Conservation (phyloP, 2,113 vertebrate genomes). For the Mobula birostris region DNA sequence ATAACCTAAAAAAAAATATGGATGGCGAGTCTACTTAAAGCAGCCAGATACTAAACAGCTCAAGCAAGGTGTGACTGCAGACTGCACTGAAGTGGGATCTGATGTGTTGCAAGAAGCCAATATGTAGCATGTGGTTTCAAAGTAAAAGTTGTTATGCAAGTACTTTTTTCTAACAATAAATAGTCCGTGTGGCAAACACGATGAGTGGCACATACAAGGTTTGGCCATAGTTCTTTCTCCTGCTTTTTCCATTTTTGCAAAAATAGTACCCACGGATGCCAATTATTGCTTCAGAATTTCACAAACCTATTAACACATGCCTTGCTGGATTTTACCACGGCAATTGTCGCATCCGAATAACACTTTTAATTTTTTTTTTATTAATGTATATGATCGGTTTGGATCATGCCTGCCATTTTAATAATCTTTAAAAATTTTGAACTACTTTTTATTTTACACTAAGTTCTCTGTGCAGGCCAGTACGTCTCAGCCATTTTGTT, state of each 20-base stretch:
- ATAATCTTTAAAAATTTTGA: slow-evolving; percentile 14
- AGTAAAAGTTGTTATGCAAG: neutral
- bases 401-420: slow-evolving; percentile 17
- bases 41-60: neutral
- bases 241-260: neutral
- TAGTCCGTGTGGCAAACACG: neutral
- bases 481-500: slow-evolving; percentile 66
- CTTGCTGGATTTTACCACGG: neutral
- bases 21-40: neutral
- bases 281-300: slow-evolving; percentile 35
- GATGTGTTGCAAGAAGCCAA: neutral
- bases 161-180: neutral
- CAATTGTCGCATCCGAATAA: neutral
- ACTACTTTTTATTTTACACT: slow-evolving; percentile 47
- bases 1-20: neutral
- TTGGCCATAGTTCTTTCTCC: neutral
- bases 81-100: too few species aligned
- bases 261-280: slow-evolving; percentile 6
- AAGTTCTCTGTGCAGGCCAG: slow-evolving; percentile 50
- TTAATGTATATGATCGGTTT: slow-evolving; percentile 11
- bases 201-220: neutral
- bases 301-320: slow-evolving; percentile 23
- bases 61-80: neutral
- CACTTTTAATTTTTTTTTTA: neutral
- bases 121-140: neutral